Evolutionary conservation across 2,888 invertebrate genomes (phyloP).

Genomic region (Helobdella robusta): DNA sequence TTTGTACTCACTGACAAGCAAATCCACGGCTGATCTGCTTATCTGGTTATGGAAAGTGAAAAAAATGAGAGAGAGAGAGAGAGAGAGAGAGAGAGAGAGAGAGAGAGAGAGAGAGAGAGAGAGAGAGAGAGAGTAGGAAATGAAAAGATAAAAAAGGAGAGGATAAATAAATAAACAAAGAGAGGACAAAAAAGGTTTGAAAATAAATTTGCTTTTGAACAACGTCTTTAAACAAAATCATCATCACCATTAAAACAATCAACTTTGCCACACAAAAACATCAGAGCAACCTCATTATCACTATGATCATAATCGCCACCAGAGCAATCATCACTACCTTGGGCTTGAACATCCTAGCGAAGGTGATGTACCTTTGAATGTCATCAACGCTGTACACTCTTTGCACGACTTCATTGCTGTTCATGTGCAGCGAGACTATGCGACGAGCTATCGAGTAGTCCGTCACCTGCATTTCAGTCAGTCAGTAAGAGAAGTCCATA

Average conservation of each 20-base stretch:
- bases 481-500: no score
- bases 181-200: neutral
- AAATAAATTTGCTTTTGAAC: no score
- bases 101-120: no score
- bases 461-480: no score
- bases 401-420: slow-evolving; percentile 68
- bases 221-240: no score
- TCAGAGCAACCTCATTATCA: no score
- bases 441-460: slow-evolving; percentile 94
- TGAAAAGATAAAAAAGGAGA: neutral
- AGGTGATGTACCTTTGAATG: slow-evolving; percentile 85
- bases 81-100: no score
- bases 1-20: slow-evolving; percentile 79
- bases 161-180: no score
- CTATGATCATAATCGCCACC: no score
- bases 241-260: no score
- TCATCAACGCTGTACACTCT: slow-evolving; percentile 77
- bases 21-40: slow-evolving; percentile 65
- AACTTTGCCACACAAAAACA: no score
- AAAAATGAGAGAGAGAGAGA: neutral
- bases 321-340: no score
- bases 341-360: slow-evolving; percentile 90
- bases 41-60: slow-evolving; percentile 43
- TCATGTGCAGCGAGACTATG: slow-evolving; percentile 85
- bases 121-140: neutral